Base-by-base conservation (phyloP, 1,140 invertebrate species). In the Ceratosolen solmsi region DNA sequence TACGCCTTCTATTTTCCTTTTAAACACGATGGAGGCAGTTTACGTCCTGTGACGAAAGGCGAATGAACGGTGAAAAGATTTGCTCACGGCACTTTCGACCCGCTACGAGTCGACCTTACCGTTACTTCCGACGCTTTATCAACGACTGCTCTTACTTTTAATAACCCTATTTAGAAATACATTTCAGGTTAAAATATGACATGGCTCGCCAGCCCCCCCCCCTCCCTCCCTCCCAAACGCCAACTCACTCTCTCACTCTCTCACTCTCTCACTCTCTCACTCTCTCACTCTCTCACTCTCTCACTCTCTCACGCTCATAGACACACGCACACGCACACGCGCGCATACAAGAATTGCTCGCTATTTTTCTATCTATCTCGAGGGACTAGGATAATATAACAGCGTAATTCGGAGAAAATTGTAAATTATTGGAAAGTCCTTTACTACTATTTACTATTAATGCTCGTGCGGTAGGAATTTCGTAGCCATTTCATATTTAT, bases 1-100 rank as follows among this genome's bases (percentile, higher is more conserved):
- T 27, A 72, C 70, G 70, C 70, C 70, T 72, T 72, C 70, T 49
- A 72, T 72, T 72, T 72, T 72, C 25, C 36, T 51, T 72, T 51
- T 51, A 30, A 49, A 15, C 41, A 41, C 46, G 70, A 49, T 30
- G 1, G 70, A 0, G 1, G 0, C 49, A 30, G n/a, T 51, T 49
- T 72, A 72, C 70, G 63, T 38, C 5, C 63, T 38, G 33, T 38
- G 63, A 68, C 63, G 63, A n/a, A 68, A 68, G 33, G 63, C 33
- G 63, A n/a, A n/a, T 38, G 63, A 25, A 27, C 60, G 63, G 63
- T n/a, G 8, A 17, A 0, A n/a, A 11, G 8, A 38, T 7, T 22
- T 54, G 9, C 3, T 22, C 51, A 4, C 5, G 15, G 0, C 15
- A 36, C 63, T 36, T 36, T 36, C 63, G 0, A n/a, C 11, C 15